Evolutionary conservation across 2,888 invertebrate genomes (phyloP).

Genomic region (Philaethria dido): DNA sequence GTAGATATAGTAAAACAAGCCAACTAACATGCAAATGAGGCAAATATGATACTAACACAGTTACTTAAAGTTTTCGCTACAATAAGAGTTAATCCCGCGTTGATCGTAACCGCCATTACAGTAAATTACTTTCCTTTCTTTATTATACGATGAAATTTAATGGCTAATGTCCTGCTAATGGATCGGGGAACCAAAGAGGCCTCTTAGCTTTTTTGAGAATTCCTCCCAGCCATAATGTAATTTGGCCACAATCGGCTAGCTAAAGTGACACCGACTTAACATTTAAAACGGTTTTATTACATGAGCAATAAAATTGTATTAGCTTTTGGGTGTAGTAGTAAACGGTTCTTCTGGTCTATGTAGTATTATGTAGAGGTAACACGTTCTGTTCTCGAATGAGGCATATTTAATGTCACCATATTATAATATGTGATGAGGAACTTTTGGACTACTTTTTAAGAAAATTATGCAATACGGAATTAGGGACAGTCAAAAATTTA

Average conservation of each 20-base stretch:
- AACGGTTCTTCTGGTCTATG: background rate
- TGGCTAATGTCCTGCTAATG: conserved; percentile 41
- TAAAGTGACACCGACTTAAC: conserved; percentile 16
- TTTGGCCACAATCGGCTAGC: conserved; percentile 13
- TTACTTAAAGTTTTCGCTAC: background rate
- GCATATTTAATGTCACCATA: too few relatives aligned
- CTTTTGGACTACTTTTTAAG: too few relatives aligned
- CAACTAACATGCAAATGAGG: background rate
- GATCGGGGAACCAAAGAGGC: conserved; percentile 34
- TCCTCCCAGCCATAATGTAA: conserved; percentile 16
- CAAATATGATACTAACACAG: background rate
- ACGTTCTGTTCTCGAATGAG: background rate
- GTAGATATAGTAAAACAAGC: too few relatives aligned
- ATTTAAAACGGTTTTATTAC: conserved; percentile 16
- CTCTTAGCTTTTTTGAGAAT: conserved; percentile 34
- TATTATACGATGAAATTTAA: conserved; percentile 40
- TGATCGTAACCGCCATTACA: conserved; percentile 32
- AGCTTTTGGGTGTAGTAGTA: background rate
- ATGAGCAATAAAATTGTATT: background rate
- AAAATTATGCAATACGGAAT: too few relatives aligned
- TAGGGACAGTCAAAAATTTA: too few relatives aligned
- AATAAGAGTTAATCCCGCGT: conserved; percentile 29
- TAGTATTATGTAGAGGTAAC: background rate
- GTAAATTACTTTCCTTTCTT: conserved; percentile 39
- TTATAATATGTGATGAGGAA: too few relatives aligned